Base-by-base conservation (phyloP, 2,888 invertebrate species). In the Saturnia japonica region DNA sequence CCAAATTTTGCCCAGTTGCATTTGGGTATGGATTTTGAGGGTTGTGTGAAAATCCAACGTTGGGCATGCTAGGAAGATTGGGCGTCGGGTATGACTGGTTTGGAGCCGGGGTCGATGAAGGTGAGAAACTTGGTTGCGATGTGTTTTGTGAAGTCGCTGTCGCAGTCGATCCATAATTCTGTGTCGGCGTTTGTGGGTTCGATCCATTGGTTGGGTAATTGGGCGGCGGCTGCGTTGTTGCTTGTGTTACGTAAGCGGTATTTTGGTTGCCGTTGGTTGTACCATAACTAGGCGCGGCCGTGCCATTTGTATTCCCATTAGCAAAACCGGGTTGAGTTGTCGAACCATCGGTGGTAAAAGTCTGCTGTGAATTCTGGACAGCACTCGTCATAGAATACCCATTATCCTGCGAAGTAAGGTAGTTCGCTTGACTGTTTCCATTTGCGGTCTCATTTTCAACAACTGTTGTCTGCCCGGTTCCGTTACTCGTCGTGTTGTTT, bases 1-100 rank as follows among this genome's bases (percentile, higher is more conserved):
- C 93, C 83, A 93, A 82, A 75, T 93, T 93, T 70, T 93, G 93
- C 0, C 93, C 93, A 0, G 93, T 92, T 2, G 93, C 93, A 71
- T 93, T 93, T 0, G 93, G 93, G 70, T 93, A 93, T 0, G 92
- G 93, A 72, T 92, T 93, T 69, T 86, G 86, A 19, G 91, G 92
- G 73, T 74, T 82, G 72, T 89, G 91, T 11, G 89, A 88, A 68
- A 88, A 91, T 0, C 81, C 84, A 42, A 91, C 84, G 66, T 87
- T 91, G 0, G 90, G 86, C 87, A 91, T 87, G 73, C 80, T 89
- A 0, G 88, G 85, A 47, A 89, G 80, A 71, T 84, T 87, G 60
- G 85, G 73, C 3, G 84, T 74, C 0, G 89, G 85, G 70, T 93
- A 93, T 0, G 82, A 78, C 66, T 90, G 92, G 66, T 86, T 89